Evolutionary conservation across 2,113 vertebrate species (phyloP), one percentile per base, ranked within the genome.

Genomic region (Petrocephalus zakoni): DNA sequence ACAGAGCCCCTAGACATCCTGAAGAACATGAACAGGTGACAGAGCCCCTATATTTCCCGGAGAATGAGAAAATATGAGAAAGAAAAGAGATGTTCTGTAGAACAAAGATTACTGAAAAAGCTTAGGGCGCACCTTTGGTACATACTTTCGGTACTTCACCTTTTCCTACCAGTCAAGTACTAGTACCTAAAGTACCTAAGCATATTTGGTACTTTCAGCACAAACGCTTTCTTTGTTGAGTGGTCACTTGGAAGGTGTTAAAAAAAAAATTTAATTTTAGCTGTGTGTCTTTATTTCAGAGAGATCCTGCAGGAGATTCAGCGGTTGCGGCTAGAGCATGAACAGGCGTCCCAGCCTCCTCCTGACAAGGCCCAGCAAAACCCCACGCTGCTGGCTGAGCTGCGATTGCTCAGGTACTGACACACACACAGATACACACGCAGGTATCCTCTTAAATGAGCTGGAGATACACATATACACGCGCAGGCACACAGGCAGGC

Each of bases 251-350:
- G 4, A 78, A 78, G 37, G 72, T 42, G 29, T 78, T 15, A 17
- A 25, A 75, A 37, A 37, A 13, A 29, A 4, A 78, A 51, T 42
- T 15, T 78, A 19, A 42, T 42, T 37, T 37, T 21, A 78, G 34
- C 72, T 17, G 47, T 89, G n/a, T 90, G 25, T 88, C 61, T 90
- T 81, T 93, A 87, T 81, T 88, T 86, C 93, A 99, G 98, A 95
- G 98, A 99, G 96, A 99, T 99, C 93, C 95, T 99, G 90, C 98
- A 98, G 94, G 98, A 99, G 96, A 99, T 99, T 91, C 98, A 99
- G 94, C 96, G 97, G 81, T 95, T 99, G 92, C 94, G 97, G 55
- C 95, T 99, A 88, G 98, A 99, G 88, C 98, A 99, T 0, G 98
- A 99, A 87, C 97, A 99, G 92, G 98, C 98, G 0, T 99, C 98